phyloP scores from a whole-genome alignment of 2,113 vertebrate genomes.

The Ramphastos sulfuratus region DNA sequence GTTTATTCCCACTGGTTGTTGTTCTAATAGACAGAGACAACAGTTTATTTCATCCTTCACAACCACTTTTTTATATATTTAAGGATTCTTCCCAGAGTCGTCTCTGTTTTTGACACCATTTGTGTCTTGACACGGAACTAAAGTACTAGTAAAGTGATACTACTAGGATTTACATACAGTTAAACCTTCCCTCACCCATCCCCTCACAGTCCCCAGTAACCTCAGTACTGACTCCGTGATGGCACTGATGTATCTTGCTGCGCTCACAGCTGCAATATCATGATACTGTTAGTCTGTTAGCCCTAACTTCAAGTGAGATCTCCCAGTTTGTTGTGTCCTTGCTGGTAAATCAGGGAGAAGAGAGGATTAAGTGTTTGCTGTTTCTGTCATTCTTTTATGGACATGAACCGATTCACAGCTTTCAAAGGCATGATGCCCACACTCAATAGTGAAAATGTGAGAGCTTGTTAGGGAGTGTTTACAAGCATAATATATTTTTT shows the following conservation, averaged over 20 bases:
- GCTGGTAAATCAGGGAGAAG: accelerated
- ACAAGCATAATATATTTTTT: neutral
- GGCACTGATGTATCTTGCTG: neutral
- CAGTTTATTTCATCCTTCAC: neutral
- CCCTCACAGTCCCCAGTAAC: neutral
- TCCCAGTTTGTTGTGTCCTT: neutral
- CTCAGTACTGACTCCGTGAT: neutral
- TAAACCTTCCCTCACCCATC: neutral
- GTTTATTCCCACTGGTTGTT: neutral
- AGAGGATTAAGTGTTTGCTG: neutral
- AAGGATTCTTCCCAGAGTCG: neutral
- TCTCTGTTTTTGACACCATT: neutral
- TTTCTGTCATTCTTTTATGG: neutral
- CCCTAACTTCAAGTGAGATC: neutral
- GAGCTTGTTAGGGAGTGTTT: neutral
- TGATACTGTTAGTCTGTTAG: neutral
- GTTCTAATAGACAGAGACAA: neutral
- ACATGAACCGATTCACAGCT: neutral
- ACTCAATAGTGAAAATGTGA: neutral
- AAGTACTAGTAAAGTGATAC: neutral
- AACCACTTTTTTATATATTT: neutral
- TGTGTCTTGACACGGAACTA: neutral
- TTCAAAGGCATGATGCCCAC: neutral
- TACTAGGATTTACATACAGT: neutral
- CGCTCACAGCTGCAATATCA: neutral